Conservation (phyloP, 1,140 invertebrate species). For the Anastrepha ludens region DNA sequence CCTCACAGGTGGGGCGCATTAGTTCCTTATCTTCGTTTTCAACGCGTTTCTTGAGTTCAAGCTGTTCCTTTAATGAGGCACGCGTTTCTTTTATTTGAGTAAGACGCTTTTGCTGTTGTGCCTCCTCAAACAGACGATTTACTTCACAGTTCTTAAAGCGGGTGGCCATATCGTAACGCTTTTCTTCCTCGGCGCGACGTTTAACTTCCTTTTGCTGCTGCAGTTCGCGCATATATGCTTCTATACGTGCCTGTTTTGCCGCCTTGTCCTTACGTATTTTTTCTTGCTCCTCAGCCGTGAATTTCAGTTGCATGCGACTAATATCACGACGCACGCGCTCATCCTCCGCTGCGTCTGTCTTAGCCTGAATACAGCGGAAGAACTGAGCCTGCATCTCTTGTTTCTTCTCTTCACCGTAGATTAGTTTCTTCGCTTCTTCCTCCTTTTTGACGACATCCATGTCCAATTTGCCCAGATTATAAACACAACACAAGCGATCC, state of each 20-base stretch:
- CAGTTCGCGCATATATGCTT: constrained; percentile 62
- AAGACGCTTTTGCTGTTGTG: constrained; percentile 37
- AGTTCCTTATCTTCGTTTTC: constrained; percentile 37
- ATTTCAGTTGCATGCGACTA: constrained; percentile 64
- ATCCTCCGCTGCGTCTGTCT: constrained; percentile 23
- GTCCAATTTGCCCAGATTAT: constrained; percentile 64
- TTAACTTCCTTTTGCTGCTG: constrained; percentile 58
- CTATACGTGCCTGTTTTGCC: constrained; percentile 60
- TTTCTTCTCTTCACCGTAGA: constrained; percentile 53
- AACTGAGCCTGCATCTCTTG: constrained; percentile 58
- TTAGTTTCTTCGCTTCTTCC: constrained; percentile 56
- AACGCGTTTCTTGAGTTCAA: constrained; percentile 26
- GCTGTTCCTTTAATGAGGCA: constrained; percentile 46
- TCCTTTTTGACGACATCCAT: constrained; percentile 61
- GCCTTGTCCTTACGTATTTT: constrained; percentile 57
- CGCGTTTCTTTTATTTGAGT: constrained; percentile 27
- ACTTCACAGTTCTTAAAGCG: constrained; percentile 58
- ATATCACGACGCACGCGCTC: constrained; percentile 57
- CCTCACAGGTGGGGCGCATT: neutral
- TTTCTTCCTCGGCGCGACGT: constrained; percentile 54
- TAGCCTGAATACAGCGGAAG: constrained; percentile 46
- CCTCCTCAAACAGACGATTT: constrained; percentile 52
- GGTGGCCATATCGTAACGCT: constrained; percentile 59
- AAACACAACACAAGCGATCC: constrained; percentile 63
- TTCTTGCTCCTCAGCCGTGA: constrained; percentile 65